A percentile compares a stretch with the other conserved stretches of the same genome.
These are phyloP conservation scores for Saturnia japonica DNA, from an alignment of 2,888 invertebrate species.

Conservation along the genomic window DNA sequence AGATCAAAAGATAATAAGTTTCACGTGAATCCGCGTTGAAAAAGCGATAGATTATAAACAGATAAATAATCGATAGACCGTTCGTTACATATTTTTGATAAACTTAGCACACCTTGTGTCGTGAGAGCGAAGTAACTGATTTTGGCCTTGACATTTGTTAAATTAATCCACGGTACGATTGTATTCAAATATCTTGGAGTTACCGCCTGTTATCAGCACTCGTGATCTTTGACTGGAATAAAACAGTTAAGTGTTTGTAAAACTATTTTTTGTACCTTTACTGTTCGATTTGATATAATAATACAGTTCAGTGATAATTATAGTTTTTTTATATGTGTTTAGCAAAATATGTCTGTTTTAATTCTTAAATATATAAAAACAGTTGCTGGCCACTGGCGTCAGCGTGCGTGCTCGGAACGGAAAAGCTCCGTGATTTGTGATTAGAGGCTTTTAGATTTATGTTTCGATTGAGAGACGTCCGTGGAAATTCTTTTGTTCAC, in stretches of 20 bases:
- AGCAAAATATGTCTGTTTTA: not conserved
- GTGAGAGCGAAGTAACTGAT: not conserved
- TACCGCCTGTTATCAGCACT: not conserved
- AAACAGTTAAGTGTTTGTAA: too few relatives aligned
- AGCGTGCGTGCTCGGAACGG: constrained; percentile 50
- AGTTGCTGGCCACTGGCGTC: constrained; percentile 44
- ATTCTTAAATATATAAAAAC: not conserved
- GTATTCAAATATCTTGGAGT: not conserved
- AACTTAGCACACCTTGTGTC: not conserved
- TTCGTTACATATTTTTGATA: not conserved
- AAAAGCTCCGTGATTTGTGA: constrained; percentile 61
- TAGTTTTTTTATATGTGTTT: not conserved
- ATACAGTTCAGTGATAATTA: not conserved
- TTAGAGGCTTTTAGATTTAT: constrained; percentile 48
- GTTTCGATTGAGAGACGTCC: constrained; percentile 40
- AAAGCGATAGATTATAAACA: not conserved
- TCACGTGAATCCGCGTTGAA: not conserved
- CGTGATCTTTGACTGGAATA: not conserved
- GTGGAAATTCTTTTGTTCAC: constrained; percentile 23
- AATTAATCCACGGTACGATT: not conserved
- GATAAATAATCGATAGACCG: not conserved
- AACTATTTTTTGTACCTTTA: too few relatives aligned
- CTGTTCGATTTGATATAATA: not conserved
- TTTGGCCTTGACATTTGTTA: not conserved
- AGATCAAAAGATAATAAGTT: not conserved